Evolutionary conservation across 2,888 invertebrate genomes (phyloP).

Genomic region (Cerceris ruficornis): DNA sequence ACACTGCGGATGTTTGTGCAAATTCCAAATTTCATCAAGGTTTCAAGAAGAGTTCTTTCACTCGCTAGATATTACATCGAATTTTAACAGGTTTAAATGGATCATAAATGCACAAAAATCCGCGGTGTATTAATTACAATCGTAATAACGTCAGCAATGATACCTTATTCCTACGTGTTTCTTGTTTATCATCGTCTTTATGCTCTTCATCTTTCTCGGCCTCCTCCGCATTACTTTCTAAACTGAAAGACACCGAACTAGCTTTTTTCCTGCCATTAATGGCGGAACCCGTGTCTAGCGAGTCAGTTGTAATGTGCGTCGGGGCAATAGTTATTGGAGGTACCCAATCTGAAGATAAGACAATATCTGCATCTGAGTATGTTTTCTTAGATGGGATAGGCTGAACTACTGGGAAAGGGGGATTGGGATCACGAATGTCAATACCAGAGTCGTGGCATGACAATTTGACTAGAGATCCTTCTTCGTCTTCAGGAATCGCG

Average conservation of each 20-base stretch:
- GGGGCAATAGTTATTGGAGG: constrained; percentile 92
- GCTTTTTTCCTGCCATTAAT: constrained; percentile 87
- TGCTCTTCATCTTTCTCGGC: constrained; percentile 83
- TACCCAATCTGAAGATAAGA: constrained; percentile 93
- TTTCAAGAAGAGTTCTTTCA: too few species aligned
- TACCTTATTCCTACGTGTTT: constrained; percentile 90
- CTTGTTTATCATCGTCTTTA: constrained; percentile 79
- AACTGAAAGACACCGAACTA: constrained; percentile 88
- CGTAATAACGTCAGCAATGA: background rate
- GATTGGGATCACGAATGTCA: constrained; percentile 90
- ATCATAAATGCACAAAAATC: too few species aligned
- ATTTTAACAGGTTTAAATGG: too few species aligned
- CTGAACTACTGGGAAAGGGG: constrained; percentile 85
- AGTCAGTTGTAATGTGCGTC: constrained; percentile 85
- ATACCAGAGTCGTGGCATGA: constrained; percentile 95
- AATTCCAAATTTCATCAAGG: background rate
- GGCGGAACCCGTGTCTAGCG: constrained; percentile 81
- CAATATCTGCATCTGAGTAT: constrained; percentile 94
- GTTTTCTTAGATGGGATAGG: constrained; percentile 87
- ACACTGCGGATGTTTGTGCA: background rate
- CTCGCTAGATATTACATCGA: too few species aligned
- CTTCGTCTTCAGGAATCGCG: constrained; percentile 82
- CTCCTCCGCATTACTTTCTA: constrained; percentile 84
- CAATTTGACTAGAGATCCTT: constrained; percentile 88
- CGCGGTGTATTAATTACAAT: background rate